Evolutionary conservation across 1,140 invertebrate genomes (phyloP).

Genomic region (Oedothorax gibbosus): DNA sequence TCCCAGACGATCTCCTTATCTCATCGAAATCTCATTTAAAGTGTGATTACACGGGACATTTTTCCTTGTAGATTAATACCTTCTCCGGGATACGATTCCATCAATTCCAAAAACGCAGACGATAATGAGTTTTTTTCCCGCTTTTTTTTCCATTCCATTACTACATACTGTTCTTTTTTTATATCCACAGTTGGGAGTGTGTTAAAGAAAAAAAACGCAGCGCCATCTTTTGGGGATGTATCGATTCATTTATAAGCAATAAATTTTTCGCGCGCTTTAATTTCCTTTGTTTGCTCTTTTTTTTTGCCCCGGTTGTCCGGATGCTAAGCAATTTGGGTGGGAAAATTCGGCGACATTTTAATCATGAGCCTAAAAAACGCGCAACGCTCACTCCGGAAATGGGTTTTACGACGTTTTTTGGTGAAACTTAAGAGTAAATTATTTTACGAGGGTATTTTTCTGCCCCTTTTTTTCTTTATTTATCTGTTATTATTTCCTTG

Average conservation of each 20-base stretch:
- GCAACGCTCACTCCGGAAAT: constrained; percentile 43
- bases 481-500: not conserved
- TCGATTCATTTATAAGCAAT: constrained; percentile 61
- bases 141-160: constrained; percentile 33
- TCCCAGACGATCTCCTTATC: not conserved
- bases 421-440: constrained; percentile 29
- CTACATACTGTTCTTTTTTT: not conserved
- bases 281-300: constrained; percentile 57
- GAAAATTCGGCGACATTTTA: constrained; percentile 59
- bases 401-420: constrained; percentile 52
- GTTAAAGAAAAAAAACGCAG: constrained; percentile 17
- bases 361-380: constrained; percentile 53
- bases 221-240: constrained; percentile 57
- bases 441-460: constrained; percentile 34
- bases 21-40: constrained; percentile 49
- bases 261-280: constrained; percentile 59
- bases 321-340: constrained; percentile 52
- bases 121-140: constrained; percentile 54
- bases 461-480: constrained; percentile 14
- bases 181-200: not conserved
- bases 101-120: constrained; percentile 38
- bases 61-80: constrained; percentile 44
- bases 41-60: constrained; percentile 42
- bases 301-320: constrained; percentile 16
- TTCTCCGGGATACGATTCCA: constrained; percentile 25